A percentile compares a stretch with the other conserved stretches of the same genome.
Conservation (phyloP, 2,113 vertebrate genomes). For the Malaclemys terrapin region DNA sequence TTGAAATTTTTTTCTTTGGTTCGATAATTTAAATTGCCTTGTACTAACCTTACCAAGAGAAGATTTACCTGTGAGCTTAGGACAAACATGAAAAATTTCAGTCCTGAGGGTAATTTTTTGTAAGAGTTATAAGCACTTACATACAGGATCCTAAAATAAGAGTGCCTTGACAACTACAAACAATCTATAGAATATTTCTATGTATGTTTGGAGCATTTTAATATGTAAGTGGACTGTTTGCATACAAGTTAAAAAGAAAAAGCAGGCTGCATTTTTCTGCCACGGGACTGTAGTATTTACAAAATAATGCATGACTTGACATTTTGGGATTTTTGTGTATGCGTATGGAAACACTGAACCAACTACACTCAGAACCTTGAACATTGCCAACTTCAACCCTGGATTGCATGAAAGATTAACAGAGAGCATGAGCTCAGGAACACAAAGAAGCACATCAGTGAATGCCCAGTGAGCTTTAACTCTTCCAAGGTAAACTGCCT, state of each 20-base stretch:
- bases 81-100: neutral
- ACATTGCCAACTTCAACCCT: neutral
- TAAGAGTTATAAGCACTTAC: neutral
- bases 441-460: accelerated
- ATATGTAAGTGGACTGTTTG: neutral
- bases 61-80: neutral
- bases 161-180: neutral
- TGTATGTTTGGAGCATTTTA: neutral
- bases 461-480: neutral
- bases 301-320: neutral
- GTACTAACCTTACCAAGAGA: neutral
- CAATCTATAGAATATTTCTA: neutral
- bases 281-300: neutral
- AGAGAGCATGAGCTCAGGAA: neutral
- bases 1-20: neutral
- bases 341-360: accelerated
- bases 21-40: neutral
- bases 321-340: neutral
- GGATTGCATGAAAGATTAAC: neutral
- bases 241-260: neutral
- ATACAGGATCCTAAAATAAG: neutral
- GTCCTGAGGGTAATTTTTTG: neutral
- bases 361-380: neutral
- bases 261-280: accelerated
- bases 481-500: neutral